Base-by-base conservation (phyloP, 1,140 invertebrate species). In the Cherax quadricarinatus region DNA sequence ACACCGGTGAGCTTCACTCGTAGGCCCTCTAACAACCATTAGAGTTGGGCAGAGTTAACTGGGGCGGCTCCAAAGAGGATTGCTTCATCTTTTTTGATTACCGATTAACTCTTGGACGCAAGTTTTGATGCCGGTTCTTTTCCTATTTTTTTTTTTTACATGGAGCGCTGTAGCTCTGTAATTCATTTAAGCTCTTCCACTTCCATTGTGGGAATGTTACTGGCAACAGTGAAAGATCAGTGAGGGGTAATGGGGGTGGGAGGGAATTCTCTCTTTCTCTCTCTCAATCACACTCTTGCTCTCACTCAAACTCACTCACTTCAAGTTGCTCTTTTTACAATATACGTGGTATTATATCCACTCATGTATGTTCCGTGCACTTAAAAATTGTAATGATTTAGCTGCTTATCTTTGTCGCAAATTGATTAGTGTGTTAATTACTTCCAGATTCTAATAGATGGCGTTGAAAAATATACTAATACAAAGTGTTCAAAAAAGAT, bases 11-110 rank as follows among this genome's bases (percentile, higher is more conserved):
- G 24, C n/a, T 12, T 75, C 70, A 24, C n/a, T 75, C 6, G 70
- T 75, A 21, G 6, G 24, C 70, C n/a, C 70, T 21, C 70, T 75
- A 75, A 24, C 70, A 75, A 75, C 70, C 70, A 75, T 75, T 75
- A 24, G 6, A 75, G 70, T 75, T 30, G 21, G n/a, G 24, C n/a
- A 24, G 70, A 75, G 24, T n/a, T 75, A 30, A 30, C 53, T 57
- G 53, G 53, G 53, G 24, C n/a, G 70, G n/a, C 24, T 6, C 24
- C 5, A 21, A 75, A 75, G 70, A 24, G 70, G 70, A 75, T 75
- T 75, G n/a, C n/a, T 30, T 75, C 5, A 75, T 75, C 70, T 75
- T 75, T 75, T 75, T 75, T 75, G 70, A 75, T 75, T 75, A 75
- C 7, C 30, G 24, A 5, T 75, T 24, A 75, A 75, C 70, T 75